Evolutionary conservation across 1,140 invertebrate species (phyloP).

Genomic region (Drosophila setifemur): DNA sequence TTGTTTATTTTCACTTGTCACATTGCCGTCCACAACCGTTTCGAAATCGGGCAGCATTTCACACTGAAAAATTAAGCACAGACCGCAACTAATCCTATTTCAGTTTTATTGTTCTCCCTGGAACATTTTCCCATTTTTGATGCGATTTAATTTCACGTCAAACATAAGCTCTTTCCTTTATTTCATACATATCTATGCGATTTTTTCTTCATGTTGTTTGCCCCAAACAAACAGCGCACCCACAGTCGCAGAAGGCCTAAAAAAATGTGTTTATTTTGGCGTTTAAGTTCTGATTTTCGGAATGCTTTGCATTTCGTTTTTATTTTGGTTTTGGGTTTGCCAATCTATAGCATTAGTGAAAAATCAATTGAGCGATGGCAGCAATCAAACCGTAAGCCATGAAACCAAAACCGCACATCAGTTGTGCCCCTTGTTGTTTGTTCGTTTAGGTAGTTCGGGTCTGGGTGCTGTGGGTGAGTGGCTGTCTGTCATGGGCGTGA

Average conservation of each 20-base stretch:
- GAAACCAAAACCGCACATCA: constrained; percentile 77
- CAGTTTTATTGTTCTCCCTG: constrained; percentile 48
- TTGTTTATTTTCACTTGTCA: constrained; percentile 46
- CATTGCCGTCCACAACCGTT: constrained; percentile 21
- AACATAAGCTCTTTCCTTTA: constrained; percentile 52
- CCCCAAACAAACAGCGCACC: constrained; percentile 6
- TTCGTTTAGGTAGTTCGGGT: constrained; percentile 15
- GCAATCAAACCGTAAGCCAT: constrained; percentile 77
- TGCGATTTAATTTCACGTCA: constrained; percentile 66
- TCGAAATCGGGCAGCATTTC: constrained; percentile 29
- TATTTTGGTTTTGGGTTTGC: constrained; percentile 60
- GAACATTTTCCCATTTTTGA: constrained; percentile 36
- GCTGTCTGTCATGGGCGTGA: constrained; percentile 19
- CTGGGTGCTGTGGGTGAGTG: background rate
- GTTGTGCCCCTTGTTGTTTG: constrained; percentile 38
- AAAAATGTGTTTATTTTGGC: constrained; percentile 71
- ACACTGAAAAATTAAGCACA: constrained; percentile 53
- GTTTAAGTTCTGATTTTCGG: constrained; percentile 48
- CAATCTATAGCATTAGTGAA: constrained; percentile 75
- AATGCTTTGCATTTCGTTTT: constrained; percentile 75
- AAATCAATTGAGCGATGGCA: constrained; percentile 79
- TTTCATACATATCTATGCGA: constrained; percentile 6
- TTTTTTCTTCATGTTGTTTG: constrained; percentile 23
- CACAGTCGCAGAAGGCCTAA: constrained; percentile 15
- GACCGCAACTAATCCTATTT: constrained; percentile 66